Evolutionary conservation across 2,113 vertebrate species (phyloP).

Genomic region (Macrotis lagotis): DNA sequence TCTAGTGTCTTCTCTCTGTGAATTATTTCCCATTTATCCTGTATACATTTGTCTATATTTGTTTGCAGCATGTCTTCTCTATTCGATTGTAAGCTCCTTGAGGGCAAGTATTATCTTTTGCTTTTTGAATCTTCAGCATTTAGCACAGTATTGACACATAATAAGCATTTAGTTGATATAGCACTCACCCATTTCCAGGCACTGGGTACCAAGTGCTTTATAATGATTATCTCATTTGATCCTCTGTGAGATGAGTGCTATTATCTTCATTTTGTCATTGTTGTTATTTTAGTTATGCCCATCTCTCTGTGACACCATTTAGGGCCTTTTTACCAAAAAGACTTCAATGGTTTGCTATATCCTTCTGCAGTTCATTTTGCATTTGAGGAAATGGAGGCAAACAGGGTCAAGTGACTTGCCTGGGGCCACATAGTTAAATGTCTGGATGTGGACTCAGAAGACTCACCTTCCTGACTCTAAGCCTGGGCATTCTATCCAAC

Average conservation of each 20-base stretch:
- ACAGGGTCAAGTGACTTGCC: not conserved
- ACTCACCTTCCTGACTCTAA: not conserved
- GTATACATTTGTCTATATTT: not conserved
- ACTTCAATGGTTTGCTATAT: not conserved
- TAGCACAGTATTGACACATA: not conserved
- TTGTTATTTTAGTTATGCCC: not conserved
- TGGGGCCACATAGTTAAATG: not conserved
- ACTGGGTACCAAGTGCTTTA: not conserved
- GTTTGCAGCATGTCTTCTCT: not conserved
- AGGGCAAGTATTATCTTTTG: not conserved
- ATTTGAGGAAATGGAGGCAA: not conserved
- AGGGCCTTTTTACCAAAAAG: not conserved
- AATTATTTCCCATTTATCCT: not conserved
- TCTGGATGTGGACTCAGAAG: not conserved
- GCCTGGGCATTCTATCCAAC: not conserved
- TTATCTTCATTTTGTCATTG: not conserved
- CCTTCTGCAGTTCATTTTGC: not conserved
- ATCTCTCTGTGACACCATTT: not conserved
- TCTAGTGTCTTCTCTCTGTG: not conserved
- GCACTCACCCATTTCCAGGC: not conserved
- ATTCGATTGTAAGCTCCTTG: not conserved
- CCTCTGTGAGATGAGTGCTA: not conserved
- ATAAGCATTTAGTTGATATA: not conserved
- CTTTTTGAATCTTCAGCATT: not conserved
- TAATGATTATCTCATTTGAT: not conserved